Evolutionary conservation across 2,113 vertebrate genomes (phyloP).

Genomic region (Arothron firmamentum): DNA sequence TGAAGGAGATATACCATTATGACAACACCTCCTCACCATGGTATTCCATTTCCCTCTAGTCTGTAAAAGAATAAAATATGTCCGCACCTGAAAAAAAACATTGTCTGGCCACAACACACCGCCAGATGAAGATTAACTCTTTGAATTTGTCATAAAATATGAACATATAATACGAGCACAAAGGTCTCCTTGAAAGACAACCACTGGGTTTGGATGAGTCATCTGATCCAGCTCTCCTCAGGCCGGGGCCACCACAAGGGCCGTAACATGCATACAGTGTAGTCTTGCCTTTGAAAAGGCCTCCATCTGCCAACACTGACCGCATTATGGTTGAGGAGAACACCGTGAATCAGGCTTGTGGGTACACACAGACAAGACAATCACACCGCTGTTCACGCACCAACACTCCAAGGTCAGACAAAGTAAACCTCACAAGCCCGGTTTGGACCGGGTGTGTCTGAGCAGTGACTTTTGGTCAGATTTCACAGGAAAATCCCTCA

Average conservation of each 20-base stretch:
- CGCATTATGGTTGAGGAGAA: conserved; percentile 51
- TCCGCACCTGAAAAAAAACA: conserved; percentile 36
- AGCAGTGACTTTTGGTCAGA: conserved; percentile 25
- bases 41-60: conserved; percentile 54
- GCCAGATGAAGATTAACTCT: conserved; percentile 39
- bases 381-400: conserved; percentile 32
- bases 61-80: conserved; percentile 32
- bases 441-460: conserved; percentile 2
- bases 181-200: conserved; percentile 46
- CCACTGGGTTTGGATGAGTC: conserved; percentile 49
- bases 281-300: conserved; percentile 44
- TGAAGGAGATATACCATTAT: no score
- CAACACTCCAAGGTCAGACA: conserved; percentile 1
- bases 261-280: conserved; percentile 39
- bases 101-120: conserved; percentile 36
- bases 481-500: conserved; percentile 38
- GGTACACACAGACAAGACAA: conserved; percentile 38
- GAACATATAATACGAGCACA: conserved; percentile 27
- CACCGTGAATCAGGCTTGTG: conserved; percentile 50
- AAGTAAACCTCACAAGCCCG: conserved; percentile 12
- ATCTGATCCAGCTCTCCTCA: conserved; percentile 53
- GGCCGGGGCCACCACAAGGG: conserved; percentile 46
- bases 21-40: conserved; percentile 32
- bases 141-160: conserved; percentile 54
- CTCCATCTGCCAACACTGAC: conserved; percentile 61